Evolutionary conservation across 1,140 invertebrate species (phyloP).

Genomic region (Pantala flavescens): DNA sequence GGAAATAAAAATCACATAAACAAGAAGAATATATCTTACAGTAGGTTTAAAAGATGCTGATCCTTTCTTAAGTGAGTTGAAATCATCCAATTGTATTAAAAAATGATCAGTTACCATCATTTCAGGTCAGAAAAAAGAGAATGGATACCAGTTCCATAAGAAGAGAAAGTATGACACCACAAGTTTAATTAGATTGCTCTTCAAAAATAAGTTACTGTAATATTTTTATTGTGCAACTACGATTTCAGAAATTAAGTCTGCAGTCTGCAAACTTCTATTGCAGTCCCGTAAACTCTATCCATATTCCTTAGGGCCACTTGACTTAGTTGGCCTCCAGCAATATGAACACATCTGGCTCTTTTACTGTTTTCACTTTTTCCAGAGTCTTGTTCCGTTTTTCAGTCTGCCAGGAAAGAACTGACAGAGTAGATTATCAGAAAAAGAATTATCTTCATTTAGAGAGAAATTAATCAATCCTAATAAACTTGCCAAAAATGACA

Average conservation of each 20-base stretch:
- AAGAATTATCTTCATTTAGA: not conserved
- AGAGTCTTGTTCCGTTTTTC: not conserved
- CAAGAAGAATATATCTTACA: no score
- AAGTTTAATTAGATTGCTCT: not conserved
- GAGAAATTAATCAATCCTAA: not conserved
- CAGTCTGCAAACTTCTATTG: not conserved
- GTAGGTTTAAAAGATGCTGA: no score
- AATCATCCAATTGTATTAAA: no score
- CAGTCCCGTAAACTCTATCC: not conserved
- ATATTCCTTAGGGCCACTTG: not conserved
- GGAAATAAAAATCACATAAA: not conserved
- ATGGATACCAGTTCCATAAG: not conserved
- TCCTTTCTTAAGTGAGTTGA: no score
- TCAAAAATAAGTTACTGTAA: no score
- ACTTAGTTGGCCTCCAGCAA: not conserved
- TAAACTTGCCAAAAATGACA: no score
- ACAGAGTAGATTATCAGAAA: not conserved
- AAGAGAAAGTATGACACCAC: slow-evolving; percentile 1
- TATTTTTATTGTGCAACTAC: no score
- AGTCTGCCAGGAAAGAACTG: not conserved
- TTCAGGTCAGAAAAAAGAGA: no score
- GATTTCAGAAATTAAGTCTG: not conserved
- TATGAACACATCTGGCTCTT: not conserved
- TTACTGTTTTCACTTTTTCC: not conserved
- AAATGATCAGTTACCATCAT: no score